Evolutionary conservation across 2,113 vertebrate genomes (phyloP).

Genomic region (Rhadina sibilatrix): DNA sequence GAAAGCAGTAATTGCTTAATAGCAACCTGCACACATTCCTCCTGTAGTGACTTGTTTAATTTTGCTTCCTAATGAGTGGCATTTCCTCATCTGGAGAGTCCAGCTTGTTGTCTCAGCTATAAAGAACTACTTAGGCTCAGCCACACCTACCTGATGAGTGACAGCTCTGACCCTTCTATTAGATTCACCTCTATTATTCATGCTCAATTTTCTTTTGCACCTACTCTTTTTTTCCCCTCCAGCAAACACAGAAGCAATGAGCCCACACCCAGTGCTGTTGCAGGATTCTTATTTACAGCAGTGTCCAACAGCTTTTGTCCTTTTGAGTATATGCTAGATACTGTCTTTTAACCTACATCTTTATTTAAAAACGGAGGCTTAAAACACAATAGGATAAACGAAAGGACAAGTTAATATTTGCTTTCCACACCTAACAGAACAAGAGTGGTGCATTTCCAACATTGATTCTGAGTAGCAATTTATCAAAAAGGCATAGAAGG

Average conservation of each 20-base stretch:
- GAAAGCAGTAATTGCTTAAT: background rate
- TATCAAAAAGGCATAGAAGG: background rate
- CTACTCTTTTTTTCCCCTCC: background rate
- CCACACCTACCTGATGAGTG: background rate
- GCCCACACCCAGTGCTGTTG: background rate
- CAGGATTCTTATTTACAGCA: background rate
- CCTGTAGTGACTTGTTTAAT: background rate
- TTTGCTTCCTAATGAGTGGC: background rate
- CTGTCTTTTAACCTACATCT: background rate
- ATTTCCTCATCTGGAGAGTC: background rate
- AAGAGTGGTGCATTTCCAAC: background rate
- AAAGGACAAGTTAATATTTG: background rate
- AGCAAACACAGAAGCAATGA: background rate
- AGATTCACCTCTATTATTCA: background rate
- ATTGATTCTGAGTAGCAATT: background rate
- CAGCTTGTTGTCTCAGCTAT: background rate
- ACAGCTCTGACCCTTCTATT: background rate
- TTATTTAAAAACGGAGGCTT: background rate
- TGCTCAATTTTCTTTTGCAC: background rate
- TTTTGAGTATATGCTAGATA: background rate
- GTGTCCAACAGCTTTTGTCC: background rate
- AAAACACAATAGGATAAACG: background rate
- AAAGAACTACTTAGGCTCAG: background rate
- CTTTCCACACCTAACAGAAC: background rate
- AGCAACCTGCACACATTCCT: background rate